A percentile compares a stretch with the other conserved stretches of the same genome.
Evolutionary conservation across 2,113 vertebrate genomes (phyloP).

Genomic region (Marmota flaviventris): DNA sequence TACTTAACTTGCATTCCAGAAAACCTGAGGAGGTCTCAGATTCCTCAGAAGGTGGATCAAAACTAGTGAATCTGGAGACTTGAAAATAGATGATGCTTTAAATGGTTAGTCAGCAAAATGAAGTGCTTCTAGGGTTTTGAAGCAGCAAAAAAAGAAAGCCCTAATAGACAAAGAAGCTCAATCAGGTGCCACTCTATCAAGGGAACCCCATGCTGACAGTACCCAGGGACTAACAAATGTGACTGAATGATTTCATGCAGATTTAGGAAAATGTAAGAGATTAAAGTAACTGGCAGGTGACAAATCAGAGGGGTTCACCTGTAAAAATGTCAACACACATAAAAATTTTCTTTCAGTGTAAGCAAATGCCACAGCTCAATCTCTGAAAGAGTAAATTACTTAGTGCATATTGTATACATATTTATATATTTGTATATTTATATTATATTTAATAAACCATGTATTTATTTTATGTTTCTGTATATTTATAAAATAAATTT

Average conservation of each 20-base stretch:
- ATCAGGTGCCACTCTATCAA: not conserved
- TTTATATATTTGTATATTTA: not conserved
- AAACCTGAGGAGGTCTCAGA: conserved; percentile 49
- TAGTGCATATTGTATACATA: not conserved
- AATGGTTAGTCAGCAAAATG: conserved; percentile 34
- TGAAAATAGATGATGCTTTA: conserved; percentile 21
- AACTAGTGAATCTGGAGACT: conserved; percentile 7
- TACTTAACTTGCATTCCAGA: conserved; percentile 65
- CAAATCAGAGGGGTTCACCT: conserved; percentile 67
- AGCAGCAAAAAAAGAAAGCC: not conserved
- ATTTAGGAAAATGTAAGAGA: conserved; percentile 39
- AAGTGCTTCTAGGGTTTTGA: not conserved
- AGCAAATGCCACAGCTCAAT: conserved; percentile 74
- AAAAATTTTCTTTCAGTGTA: conserved; percentile 79
- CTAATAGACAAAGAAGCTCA: not conserved
- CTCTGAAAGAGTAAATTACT: conserved; percentile 80
- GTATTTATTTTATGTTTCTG: not conserved
- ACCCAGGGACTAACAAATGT: conserved; percentile 43
- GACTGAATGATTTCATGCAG: not conserved
- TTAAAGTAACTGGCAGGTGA: conserved; percentile 78
- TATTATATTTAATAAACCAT: conserved; percentile 28
- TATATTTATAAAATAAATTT: not conserved
- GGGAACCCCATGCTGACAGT: not conserved
- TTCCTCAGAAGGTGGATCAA: conserved; percentile 35
- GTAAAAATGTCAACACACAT: conserved; percentile 82